Conservation (phyloP, 2,888 invertebrate species). For the Exephanes ischioxanthus region DNA sequence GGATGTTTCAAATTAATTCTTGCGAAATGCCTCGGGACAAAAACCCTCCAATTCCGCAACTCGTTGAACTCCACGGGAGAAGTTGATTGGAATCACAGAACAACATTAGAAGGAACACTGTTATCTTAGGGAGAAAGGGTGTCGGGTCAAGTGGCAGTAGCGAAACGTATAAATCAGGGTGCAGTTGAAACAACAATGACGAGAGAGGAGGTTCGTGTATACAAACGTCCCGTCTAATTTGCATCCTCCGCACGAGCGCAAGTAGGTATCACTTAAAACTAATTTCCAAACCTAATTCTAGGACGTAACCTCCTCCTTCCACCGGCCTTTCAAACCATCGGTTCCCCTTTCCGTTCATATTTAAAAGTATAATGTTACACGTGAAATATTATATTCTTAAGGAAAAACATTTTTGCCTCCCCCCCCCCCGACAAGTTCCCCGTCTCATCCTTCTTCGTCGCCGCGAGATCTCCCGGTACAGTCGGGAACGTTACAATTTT, state of each 20-base stretch:
- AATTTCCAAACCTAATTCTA: constrained; percentile 63
- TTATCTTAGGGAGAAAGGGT: not conserved
- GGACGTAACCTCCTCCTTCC: constrained; percentile 32
- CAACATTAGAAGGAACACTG: not conserved
- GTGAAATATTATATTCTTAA: constrained; percentile 78
- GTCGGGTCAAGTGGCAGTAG: not conserved
- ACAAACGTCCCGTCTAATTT: constrained; percentile 67
- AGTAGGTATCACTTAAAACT: constrained; percentile 62
- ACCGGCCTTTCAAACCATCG: constrained; percentile 5
- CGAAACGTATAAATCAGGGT: not conserved
- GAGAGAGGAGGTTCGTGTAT: not conserved
- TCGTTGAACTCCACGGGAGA: not conserved
- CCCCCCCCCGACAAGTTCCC: constrained; percentile 18
- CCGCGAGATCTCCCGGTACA: not conserved
- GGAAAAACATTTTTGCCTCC: constrained; percentile 74
- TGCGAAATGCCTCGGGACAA: too few species aligned
- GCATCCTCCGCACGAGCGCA: constrained; percentile 72
- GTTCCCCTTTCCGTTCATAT: constrained; percentile 67
- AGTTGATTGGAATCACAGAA: not conserved
- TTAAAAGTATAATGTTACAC: constrained; percentile 77
- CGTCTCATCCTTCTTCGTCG: constrained; percentile 10
- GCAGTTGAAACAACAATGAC: constrained; percentile 53
- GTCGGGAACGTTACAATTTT: constrained; percentile 58
- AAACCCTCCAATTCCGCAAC: too few species aligned
- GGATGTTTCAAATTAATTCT: too few species aligned